Conservation (phyloP, 2,113 vertebrate species). For the Callaeas wilsoni region DNA sequence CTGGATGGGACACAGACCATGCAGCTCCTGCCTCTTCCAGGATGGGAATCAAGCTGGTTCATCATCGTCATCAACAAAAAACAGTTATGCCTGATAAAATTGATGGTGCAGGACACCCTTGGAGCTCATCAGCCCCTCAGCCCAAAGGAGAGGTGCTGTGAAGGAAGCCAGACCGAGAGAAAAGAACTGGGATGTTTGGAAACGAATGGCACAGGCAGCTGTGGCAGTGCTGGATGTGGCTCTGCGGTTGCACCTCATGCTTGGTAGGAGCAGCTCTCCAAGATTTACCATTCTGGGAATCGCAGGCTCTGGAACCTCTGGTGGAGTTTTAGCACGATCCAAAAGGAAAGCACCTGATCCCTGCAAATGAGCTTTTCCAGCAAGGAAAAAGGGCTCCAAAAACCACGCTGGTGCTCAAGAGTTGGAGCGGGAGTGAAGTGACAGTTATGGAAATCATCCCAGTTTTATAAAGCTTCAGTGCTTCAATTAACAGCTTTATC, state of each 20-base stretch:
- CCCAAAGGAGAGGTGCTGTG: neutral
- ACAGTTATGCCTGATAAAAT: neutral
- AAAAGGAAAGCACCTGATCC: neutral
- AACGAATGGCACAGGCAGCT: neutral
- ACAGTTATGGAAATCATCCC: neutral
- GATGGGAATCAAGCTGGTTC: accelerated
- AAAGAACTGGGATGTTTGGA: neutral
- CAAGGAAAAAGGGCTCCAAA: neutral
- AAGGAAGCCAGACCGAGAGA: neutral
- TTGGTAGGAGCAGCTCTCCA: neutral
- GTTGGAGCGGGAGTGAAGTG: accelerated
- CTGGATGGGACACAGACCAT: neutral
- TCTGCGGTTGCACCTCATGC: neutral
- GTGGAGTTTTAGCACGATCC: neutral
- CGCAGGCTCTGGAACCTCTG: neutral
- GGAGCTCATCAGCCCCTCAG: neutral
- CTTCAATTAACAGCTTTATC: neutral
- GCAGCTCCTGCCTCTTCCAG: neutral
- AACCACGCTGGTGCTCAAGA: neutral
- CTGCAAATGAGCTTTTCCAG: neutral
- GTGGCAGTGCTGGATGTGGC: neutral
- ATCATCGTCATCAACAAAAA: accelerated
- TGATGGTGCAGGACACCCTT: too few species aligned
- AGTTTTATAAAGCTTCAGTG: neutral
- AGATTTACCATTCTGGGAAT: neutral